Percentiles rank a stretch among this genome's conserved stretches.
These are phyloP conservation scores for Scaptodrosophila lebanonensis DNA, from an alignment of 1,140 invertebrate species.

Conservation along the genomic window DNA sequence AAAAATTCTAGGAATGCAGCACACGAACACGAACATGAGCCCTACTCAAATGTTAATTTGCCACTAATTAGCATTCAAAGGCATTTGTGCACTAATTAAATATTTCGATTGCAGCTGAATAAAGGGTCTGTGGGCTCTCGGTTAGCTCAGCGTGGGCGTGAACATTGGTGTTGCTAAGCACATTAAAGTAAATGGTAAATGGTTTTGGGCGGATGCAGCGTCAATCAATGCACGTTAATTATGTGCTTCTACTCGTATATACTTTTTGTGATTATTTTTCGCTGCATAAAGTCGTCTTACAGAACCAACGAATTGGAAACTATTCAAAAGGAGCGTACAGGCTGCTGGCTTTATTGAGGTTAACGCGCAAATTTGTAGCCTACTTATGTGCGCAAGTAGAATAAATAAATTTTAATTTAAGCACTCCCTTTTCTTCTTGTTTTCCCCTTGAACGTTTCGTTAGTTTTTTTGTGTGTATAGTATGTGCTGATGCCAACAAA, in stretches of 20 bases:
- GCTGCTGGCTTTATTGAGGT: slow-evolving; percentile 39
- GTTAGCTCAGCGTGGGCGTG: not conserved
- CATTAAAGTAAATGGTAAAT: not conserved
- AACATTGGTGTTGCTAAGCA: not conserved
- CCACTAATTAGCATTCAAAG: slow-evolving; percentile 74
- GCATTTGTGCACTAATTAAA: slow-evolving; percentile 74
- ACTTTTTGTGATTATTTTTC: slow-evolving; percentile 31
- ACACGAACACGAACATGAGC: slow-evolving; percentile 4
- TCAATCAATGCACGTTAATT: slow-evolving; percentile 51
- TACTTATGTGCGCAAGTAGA: slow-evolving; percentile 47
- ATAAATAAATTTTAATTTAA: slow-evolving; percentile 65
- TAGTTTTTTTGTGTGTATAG: no score
- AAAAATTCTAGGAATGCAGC: slow-evolving; percentile 1
- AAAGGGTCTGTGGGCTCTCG: not conserved
- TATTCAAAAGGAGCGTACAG: slow-evolving; percentile 41
- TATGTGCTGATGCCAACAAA: slow-evolving; percentile 11
- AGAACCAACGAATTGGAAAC: slow-evolving; percentile 62
- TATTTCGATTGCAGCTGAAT: slow-evolving; percentile 61
- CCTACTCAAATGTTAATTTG: slow-evolving; percentile 65
- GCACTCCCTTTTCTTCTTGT: slow-evolving; percentile 8
- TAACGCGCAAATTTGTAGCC: slow-evolving; percentile 54
- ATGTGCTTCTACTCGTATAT: slow-evolving; percentile 35
- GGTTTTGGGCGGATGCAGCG: slow-evolving; percentile 2
- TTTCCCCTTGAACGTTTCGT: no score
- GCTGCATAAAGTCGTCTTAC: slow-evolving; percentile 43